Evolutionary conservation across 2,113 vertebrate species (phyloP).

Genomic region (Caranx melampygus): DNA sequence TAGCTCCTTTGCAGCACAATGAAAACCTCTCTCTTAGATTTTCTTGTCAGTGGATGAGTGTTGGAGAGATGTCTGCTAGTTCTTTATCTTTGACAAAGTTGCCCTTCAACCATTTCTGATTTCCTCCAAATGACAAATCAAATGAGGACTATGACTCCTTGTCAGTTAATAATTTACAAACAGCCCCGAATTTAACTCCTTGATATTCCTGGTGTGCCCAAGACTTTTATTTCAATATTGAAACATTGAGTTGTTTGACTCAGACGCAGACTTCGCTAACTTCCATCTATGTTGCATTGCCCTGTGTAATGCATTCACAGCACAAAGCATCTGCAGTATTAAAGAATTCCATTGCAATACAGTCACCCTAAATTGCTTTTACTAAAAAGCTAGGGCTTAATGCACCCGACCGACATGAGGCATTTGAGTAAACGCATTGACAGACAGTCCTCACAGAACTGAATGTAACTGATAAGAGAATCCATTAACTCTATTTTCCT

Average conservation of each 20-base stretch:
- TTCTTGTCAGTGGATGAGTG: slow-evolving; percentile 29
- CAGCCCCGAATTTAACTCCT: slow-evolving; percentile 45
- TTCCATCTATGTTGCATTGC: slow-evolving; percentile 55
- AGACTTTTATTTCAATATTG: slow-evolving; percentile 43
- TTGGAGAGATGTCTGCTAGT: slow-evolving; percentile 27
- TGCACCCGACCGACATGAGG: slow-evolving; percentile 69
- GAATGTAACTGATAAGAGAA: slow-evolving; percentile 79
- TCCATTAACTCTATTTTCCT: slow-evolving; percentile 76
- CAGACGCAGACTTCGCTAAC: slow-evolving; percentile 47
- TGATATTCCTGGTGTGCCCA: slow-evolving; percentile 13
- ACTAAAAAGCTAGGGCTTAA: slow-evolving; percentile 75
- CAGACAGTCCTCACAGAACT: slow-evolving; percentile 74
- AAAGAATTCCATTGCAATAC: slow-evolving; percentile 68
- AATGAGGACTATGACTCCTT: slow-evolving; percentile 52
- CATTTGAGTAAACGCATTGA: slow-evolving; percentile 71
- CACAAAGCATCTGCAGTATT: slow-evolving; percentile 64
- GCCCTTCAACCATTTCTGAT: slow-evolving; percentile 43
- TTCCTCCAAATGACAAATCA: slow-evolving; percentile 57
- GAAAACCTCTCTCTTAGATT: neutral
- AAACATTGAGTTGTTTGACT: slow-evolving; percentile 64
- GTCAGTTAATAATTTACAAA: slow-evolving; percentile 44
- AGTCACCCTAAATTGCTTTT: slow-evolving; percentile 77
- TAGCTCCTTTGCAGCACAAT: slow-evolving; percentile 26
- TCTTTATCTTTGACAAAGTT: slow-evolving; percentile 50
- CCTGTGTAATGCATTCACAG: slow-evolving; percentile 69